These are phyloP conservation scores for Drosophila anomalata DNA, from an alignment of 2,888 invertebrate genomes.

Conservation along the genomic window DNA sequence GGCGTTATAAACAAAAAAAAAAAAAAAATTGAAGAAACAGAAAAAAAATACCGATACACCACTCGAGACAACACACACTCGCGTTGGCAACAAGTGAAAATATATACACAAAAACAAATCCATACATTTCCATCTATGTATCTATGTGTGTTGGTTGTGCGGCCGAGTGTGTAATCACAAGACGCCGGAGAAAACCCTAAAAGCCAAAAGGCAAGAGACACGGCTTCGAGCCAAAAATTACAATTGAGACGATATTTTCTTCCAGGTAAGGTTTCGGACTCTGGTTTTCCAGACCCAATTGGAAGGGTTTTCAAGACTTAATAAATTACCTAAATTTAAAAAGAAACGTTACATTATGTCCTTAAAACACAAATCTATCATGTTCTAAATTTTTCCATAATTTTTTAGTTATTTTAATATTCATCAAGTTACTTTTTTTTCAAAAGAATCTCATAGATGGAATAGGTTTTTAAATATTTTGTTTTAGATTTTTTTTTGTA, in stretches of 20 bases:
- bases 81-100: slow-evolving; percentile 70
- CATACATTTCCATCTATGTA: slow-evolving; percentile 8
- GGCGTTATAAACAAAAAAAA: slow-evolving; percentile 55
- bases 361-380: too few species aligned
- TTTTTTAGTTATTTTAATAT: neutral
- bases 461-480: too few species aligned
- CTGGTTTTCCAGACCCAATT: neutral
- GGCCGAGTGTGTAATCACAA: slow-evolving; percentile 20
- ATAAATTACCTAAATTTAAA: too few species aligned
- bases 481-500: too few species aligned
- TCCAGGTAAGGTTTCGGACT: neutral
- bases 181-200: slow-evolving; percentile 28
- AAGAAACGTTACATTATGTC: too few species aligned
- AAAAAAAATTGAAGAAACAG: slow-evolving; percentile 6
- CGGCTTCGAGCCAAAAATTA: neutral
- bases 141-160: neutral
- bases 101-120: slow-evolving; percentile 29
- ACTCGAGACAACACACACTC: slow-evolving; percentile 10
- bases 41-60: slow-evolving; percentile 12
- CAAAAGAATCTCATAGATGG: neutral
- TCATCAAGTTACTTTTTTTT: neutral
- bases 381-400: neutral
- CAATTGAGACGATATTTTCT: neutral
- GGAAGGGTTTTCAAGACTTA: too few species aligned
- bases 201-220: neutral